Evolutionary conservation across 2,113 vertebrate species (phyloP).

Genomic region (Gallinago jamesoni): DNA sequence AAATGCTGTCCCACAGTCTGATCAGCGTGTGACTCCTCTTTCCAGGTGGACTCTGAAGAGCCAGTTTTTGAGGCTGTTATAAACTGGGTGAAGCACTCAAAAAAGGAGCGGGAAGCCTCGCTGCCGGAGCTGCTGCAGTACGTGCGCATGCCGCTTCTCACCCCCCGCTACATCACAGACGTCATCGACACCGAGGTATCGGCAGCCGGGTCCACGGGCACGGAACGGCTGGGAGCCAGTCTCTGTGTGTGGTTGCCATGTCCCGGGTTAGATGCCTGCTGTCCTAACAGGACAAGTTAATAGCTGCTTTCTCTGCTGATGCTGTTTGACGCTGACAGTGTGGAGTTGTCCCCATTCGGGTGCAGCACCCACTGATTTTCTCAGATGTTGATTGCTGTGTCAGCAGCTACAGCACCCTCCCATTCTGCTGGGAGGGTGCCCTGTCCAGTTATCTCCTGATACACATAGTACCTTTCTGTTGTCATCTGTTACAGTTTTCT

Average conservation of each 20-base stretch:
- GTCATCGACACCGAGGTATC: conserved; percentile 96
- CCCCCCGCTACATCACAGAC: conserved; percentile 96
- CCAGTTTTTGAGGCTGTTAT: conserved; percentile 96
- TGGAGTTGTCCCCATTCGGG: not conserved
- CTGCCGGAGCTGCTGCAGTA: conserved; percentile 92
- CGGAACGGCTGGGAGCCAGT: not conserved
- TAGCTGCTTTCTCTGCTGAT: not conserved
- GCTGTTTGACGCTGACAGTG: not conserved
- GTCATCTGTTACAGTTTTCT: not conserved
- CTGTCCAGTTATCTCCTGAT: not conserved
- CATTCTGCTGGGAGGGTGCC: not conserved
- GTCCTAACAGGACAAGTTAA: rapidly evolving
- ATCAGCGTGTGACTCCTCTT: not conserved
- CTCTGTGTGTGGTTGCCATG: rapidly evolving
- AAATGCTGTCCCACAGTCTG: rapidly evolving
- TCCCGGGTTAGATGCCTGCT: not conserved
- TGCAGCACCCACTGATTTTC: not conserved
- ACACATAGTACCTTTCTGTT: not conserved
- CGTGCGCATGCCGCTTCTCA: conserved; percentile 95
- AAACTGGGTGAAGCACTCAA: conserved; percentile 96
- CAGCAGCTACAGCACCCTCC: not conserved
- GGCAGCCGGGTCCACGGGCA: rapidly evolving
- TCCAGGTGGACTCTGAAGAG: conserved; percentile 95
- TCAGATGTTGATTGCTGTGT: not conserved
- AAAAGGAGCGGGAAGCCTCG: conserved; percentile 88